Base-by-base conservation (phyloP, 2,888 invertebrate species). In the Phyllotreta striolata region DNA sequence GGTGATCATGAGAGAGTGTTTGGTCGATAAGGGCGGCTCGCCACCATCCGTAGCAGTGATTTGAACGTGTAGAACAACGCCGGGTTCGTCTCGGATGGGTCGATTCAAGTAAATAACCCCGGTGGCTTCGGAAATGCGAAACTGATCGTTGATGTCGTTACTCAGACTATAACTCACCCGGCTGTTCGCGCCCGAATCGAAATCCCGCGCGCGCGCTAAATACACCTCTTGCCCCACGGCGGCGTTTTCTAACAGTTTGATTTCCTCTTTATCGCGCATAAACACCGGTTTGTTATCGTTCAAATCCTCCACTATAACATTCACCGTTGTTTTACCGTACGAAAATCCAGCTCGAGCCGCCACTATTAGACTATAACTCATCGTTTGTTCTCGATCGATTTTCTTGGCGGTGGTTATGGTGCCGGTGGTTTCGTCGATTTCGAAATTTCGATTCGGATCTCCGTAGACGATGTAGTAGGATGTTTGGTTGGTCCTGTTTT, bases 191-290 rank as follows among this genome's bases (percentile, higher is more conserved):
- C 95, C 96, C 0, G 91, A 89, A 80, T 98, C 98, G 55, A 88
- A 86, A 82, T 98, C 97, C 61, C 88, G 85, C 0, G 96, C 97
- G 75, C 91, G 86, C 0, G 95, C 92, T 71, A 95, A 86, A 81
- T 92, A 95, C 38, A 97, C 90, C 82, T 96, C 95, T 81, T 95
- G 94, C 0, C 96, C 96, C 39, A 96, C 93, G 13, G 97, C 96
- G 72, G 93, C 91, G 79, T 96, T 94, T 84, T 96, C 96, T 10
- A 89, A 86, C 63, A 97, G 85, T 66, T 85, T 85, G 49, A 94
- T 89, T 79, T 92, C 91, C 77, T 93, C 92, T 74, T 88, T 89
- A 68, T 91, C 91, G 74, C 89, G 88, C 14, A 89, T 86, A 80
- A 95, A 95, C 67, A 87, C 84, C 3, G 98, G 98, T 61, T 90